These are phyloP conservation scores for Heliconius erato DNA, from an alignment of 2,888 invertebrate genomes.

Conservation along the genomic window DNA sequence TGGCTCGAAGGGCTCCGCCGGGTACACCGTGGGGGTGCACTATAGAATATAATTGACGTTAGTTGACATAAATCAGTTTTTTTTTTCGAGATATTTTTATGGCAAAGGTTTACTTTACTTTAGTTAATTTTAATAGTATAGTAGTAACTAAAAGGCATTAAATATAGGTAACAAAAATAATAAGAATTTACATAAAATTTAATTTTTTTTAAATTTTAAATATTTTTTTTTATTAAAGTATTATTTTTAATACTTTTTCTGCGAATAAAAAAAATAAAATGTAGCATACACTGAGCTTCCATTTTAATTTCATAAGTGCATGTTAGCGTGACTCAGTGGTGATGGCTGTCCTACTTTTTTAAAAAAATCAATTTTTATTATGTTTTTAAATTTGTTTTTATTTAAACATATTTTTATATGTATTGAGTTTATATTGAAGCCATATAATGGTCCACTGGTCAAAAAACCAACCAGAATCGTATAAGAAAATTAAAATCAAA, in stretches of 20 bases:
- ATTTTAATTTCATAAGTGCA: constrained; percentile 6
- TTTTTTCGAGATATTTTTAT: not conserved
- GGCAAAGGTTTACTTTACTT: not conserved
- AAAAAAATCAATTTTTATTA: not conserved
- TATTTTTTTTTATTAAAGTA: no score
- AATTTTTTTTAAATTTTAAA: not conserved
- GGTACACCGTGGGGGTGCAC: constrained; percentile 96
- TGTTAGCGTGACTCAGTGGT: not conserved
- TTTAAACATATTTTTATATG: not conserved
- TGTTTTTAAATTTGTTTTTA: not conserved
- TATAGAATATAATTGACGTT: constrained; percentile 65
- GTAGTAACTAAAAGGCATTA: no score
- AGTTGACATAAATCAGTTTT: constrained; percentile 4
- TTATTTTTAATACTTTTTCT: no score
- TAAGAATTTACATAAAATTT: not conserved
- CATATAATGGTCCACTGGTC: not conserved
- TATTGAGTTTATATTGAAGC: not conserved
- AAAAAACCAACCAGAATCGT: constrained; percentile 14
- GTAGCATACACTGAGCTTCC: not conserved
- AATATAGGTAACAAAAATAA: not conserved
- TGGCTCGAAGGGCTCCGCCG: constrained; percentile 94
- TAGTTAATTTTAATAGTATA: no score
- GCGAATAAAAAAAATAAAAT: not conserved
- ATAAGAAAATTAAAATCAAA: constrained; percentile 15
- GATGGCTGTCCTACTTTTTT: not conserved